A percentile compares a stretch with the other conserved stretches of the same genome.
Evolutionary conservation across 2,797 vertebrate genomes (phyloP).

Genomic region (Peromyscus attwateri): DNA sequence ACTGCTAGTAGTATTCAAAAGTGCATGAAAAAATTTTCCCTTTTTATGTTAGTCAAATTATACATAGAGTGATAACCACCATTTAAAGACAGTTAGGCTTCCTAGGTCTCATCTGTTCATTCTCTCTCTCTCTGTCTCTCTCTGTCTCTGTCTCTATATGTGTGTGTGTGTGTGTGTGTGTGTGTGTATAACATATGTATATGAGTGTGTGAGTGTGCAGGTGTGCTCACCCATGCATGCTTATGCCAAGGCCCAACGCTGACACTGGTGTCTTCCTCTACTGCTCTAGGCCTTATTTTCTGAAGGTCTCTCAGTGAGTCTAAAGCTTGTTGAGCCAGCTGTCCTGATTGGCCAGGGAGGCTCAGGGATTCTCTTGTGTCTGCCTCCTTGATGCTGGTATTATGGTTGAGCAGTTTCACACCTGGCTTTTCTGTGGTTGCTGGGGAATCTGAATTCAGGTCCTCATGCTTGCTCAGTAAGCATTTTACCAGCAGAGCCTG

Average conservation of each 20-base stretch:
- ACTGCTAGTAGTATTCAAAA: slow-evolving; percentile 22
- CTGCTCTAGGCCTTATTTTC: background rate
- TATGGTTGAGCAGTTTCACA: background rate
- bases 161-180: background rate
- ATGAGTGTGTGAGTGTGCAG: background rate
- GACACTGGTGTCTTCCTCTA: background rate
- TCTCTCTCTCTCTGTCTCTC: background rate
- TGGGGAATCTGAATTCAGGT: background rate
- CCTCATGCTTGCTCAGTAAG: background rate
- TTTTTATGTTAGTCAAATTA: slow-evolving; percentile 7
- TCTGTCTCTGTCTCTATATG: background rate
- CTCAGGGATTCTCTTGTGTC: background rate
- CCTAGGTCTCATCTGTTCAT: slow-evolving; percentile 38
- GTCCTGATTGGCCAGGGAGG: background rate
- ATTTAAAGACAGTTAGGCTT: slow-evolving; percentile 26
- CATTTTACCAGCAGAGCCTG: background rate
- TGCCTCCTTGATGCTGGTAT: background rate
- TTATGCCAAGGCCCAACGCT: background rate
- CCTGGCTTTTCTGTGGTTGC: background rate
- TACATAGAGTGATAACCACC: background rate
- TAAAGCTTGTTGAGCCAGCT: background rate
- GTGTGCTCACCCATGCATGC: background rate
- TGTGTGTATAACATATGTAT: too few relatives aligned
- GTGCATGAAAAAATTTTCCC: background rate
- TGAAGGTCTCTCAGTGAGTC: background rate